Base-by-base conservation (phyloP, 2,113 vertebrate genomes). In the Ursus arctos region DNA sequence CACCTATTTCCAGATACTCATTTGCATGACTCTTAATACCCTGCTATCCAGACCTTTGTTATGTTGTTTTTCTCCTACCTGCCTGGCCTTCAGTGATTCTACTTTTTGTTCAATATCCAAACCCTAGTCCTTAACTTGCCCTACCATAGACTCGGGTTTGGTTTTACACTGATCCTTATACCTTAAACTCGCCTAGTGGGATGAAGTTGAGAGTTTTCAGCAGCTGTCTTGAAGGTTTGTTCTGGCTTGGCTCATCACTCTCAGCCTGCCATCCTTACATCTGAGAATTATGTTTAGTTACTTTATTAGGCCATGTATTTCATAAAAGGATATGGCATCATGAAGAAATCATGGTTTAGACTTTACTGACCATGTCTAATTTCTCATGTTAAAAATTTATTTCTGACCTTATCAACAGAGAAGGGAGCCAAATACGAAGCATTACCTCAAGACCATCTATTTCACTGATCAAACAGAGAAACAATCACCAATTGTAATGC, bases 391-490 rank as follows among this genome's bases (percentile, higher is more conserved):
- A 90, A 92, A 91, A 91, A 51, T 74, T 49, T 65, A 40, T 47
- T 90, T 88, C 33, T 88, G 47, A 83, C n/a, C 18, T 43, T 21
- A 18, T 74, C 49, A 72, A 76, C 15, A 84, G 55, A 81, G 63
- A 81, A 61, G 28, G 26, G 36, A 81, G n/a, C 26, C 49, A 59
- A 71, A 63, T 18, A 16, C 40, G 14, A 89, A 89, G n/a, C 12
- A 4, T 36, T 43, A 43, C 13, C 36, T 96, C 33, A 69, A 83
- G n/a, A n/a, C n/a, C 10, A 26, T 31, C 57, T 69, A 26, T 24
- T 57, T 69, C 24, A 18, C 24, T 77, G 26, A 97, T 96, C 49
- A 82, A 79, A 94, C 8, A 91, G 65, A 89, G 59, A 76, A 93
- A 21, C 3, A 11, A n/a, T 76, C 40, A 28, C 9, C 7, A 47